These are phyloP conservation scores for Phenganax stokvisi DNA, from an alignment of 92 coral and sea anemone species.

Conservation along the genomic window DNA sequence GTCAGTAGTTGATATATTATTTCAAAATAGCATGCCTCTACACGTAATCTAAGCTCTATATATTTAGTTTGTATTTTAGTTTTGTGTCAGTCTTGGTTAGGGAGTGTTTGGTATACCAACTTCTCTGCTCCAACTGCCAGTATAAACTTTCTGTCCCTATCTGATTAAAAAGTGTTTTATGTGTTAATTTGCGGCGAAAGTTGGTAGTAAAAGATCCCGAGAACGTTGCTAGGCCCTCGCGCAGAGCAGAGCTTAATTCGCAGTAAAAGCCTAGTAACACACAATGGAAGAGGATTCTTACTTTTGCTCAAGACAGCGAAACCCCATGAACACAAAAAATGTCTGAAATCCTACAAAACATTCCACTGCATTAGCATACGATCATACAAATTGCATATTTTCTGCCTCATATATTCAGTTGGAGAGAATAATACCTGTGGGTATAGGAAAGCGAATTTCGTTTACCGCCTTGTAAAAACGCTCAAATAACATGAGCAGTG, in stretches of 20 bases:
- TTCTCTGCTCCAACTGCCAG: no score
- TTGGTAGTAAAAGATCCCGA: not conserved
- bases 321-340: constrained; percentile 68
- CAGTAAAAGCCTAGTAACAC: not conserved
- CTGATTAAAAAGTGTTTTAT: no score
- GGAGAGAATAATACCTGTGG: constrained; percentile 52
- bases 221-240: not conserved
- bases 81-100: no score
- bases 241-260: not conserved
- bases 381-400: not conserved
- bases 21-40: no score
- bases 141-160: no score
- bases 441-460: constrained; percentile 80
- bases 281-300: constrained; percentile 7
- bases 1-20: no score
- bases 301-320: constrained; percentile 80
- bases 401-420: not conserved
- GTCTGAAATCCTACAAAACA: constrained; percentile 69
- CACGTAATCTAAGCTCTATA: no score
- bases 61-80: no score
- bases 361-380: constrained; percentile 3
- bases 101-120: no score
- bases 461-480: constrained; percentile 69
- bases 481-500: constrained; percentile 80
- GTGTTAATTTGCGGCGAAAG: no score